phyloP scores from a whole-genome alignment of 2,113 vertebrate species.

The Heptranchias perlo region DNA sequence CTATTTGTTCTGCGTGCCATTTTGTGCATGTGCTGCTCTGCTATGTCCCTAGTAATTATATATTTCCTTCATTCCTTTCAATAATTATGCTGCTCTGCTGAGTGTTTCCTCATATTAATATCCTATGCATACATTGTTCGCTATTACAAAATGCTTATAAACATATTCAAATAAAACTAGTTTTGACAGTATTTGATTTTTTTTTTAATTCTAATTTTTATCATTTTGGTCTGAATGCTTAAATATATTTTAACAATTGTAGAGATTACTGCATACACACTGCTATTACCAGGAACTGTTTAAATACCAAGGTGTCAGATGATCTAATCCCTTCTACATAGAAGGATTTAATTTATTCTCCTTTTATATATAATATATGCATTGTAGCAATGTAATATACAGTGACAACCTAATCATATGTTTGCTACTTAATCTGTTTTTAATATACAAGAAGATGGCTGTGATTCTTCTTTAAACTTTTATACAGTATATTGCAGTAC shows the following conservation, averaged over 20 bases:
- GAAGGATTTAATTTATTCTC: conserved; percentile 38
- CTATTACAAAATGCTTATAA: conserved; percentile 30
- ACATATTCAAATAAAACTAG: conserved; percentile 21
- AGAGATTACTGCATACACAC: conserved; percentile 18
- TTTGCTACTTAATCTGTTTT: conserved; percentile 72
- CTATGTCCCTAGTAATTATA: conserved; percentile 34
- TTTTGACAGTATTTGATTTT: conserved; percentile 30
- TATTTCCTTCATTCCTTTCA: conserved; percentile 36
- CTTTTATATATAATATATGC: conserved; percentile 37
- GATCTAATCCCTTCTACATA: conserved; percentile 28
- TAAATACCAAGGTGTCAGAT: conserved; percentile 29
- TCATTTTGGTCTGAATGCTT: conserved; percentile 12
- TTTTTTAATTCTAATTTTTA: conserved; percentile 20
- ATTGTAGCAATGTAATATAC: conserved; percentile 55
- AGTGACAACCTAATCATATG: conserved; percentile 69
- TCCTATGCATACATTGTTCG: conserved; percentile 22
- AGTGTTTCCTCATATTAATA: conserved; percentile 35
- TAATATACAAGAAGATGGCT: conserved; percentile 62
- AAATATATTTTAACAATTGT: conserved; percentile 33
- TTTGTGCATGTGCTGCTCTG: conserved; percentile 11
- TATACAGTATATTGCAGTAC: conserved; percentile 70
- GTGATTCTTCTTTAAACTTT: conserved; percentile 70
- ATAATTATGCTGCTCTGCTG: conserved; percentile 36
- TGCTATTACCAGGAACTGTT: conserved; percentile 18
- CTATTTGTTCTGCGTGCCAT: conserved; percentile 28